Evolutionary conservation across 2,113 vertebrate genomes (phyloP).

Genomic region (Cathartes aura): DNA sequence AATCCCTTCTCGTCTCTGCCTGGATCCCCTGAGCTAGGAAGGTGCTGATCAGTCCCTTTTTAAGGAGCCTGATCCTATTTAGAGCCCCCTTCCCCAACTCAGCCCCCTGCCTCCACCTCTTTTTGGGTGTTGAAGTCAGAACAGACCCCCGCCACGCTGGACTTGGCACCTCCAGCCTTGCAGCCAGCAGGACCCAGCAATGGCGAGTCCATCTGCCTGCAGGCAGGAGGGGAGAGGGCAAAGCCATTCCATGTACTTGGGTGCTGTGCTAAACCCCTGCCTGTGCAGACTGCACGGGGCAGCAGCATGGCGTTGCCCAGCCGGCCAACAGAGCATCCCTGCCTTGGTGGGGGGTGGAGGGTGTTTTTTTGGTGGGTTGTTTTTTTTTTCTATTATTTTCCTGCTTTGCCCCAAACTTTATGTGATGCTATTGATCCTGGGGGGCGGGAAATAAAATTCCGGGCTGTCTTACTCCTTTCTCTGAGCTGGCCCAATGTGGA

Average conservation of each 20-base stretch:
- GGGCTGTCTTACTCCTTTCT: constrained; percentile 19
- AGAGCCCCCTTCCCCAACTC: neutral
- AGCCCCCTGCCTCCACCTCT: neutral
- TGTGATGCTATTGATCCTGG: neutral
- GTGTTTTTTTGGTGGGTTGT: neutral
- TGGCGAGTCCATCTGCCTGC: fast-evolving
- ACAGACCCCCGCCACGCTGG: neutral
- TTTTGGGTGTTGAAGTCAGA: neutral
- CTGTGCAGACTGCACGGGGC: neutral
- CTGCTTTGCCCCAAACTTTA: neutral
- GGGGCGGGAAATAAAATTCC: neutral
- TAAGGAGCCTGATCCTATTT: neutral
- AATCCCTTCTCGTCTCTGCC: neutral
- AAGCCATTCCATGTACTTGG: neutral
- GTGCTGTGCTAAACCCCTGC: neutral
- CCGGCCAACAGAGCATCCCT: neutral
- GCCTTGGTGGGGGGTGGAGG: neutral
- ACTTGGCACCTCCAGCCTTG: neutral
- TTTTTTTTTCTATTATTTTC: neutral
- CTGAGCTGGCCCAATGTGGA: neutral
- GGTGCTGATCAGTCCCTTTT: neutral
- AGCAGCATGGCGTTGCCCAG: fast-evolving
- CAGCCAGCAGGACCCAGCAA: fast-evolving
- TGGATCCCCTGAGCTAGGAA: neutral
- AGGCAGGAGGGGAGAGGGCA: neutral